Evolutionary conservation across 1,140 invertebrate species (phyloP), one percentile per base, ranked within the genome.

Genomic region (Leptonema lineaticorne): DNA sequence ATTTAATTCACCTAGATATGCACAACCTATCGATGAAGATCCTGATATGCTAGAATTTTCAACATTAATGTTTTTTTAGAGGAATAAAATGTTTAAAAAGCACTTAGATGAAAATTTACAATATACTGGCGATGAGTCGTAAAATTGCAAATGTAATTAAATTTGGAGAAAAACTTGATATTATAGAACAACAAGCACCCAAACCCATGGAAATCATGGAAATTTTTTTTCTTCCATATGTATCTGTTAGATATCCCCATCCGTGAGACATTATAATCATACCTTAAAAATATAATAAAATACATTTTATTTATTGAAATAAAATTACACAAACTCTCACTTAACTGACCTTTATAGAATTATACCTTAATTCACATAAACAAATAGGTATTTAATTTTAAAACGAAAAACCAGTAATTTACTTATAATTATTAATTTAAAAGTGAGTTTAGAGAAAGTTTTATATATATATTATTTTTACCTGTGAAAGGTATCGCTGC

Each of bases 171-270:
- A 92, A 85, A 37, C 87, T 87, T 6, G 89, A 87, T 0, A 88
- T 69, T 0, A 90, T 75, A 0, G 87, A 88, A 64, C 88, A 86
- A 0, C 90, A 69, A 1, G 85, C 84, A 65, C 91, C 89, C 0
- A 89, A 75, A 0, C 86, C 72, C 71, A 91, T 87, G 0, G 91
- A 89, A 16, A 84, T 83, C 7, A 90, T 78, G 56, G 94, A 80
- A 3, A 92, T 83, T 2, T 84, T 84, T 18, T 85, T 83, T 0
- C 92, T 83, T 0, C 93, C 93, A 22, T 85, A 81, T 0, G 88
- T 87, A 75, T 95, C 93, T 0, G 90, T 89, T 14, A 94, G 73
- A 62, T 88, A 92, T 27, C 92, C 92, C 92, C 92, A 93, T 26
- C 92, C 77, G 75, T 85, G 84, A 0, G 84, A 85, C 11, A 81